Conservation (phyloP, 2,888 invertebrate genomes). For the Dryococelus australis region DNA sequence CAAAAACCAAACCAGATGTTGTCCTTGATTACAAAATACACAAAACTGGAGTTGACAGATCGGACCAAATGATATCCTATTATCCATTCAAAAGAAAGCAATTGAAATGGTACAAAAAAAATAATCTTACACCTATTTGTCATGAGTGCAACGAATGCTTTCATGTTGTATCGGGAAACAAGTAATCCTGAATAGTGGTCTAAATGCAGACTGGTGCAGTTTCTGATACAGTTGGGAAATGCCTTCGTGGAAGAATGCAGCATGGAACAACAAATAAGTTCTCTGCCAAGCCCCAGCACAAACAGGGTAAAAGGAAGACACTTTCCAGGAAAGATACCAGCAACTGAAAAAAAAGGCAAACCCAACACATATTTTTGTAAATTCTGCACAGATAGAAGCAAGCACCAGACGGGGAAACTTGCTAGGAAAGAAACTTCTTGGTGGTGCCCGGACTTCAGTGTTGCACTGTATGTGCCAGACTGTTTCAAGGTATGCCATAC, state of each 20-base stretch:
- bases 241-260: not conserved
- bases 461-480: not conserved
- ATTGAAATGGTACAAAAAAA: not conserved
- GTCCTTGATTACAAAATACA: not conserved
- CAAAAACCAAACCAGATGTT: not conserved
- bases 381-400: not conserved
- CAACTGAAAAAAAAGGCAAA: not conserved
- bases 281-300: not conserved
- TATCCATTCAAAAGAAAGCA: not conserved
- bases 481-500: not conserved
- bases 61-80: not conserved
- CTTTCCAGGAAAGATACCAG: not conserved
- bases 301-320: not conserved
- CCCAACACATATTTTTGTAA: not conserved
- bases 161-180: not conserved
- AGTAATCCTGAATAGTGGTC: not conserved
- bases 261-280: not conserved
- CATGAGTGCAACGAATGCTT: conserved; percentile 1
- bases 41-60: not conserved
- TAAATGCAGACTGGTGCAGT: not conserved
- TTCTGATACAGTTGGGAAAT: not conserved
- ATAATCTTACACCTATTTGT: not conserved
- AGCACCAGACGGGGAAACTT: not conserved
- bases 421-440: not conserved
- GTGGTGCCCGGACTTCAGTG: not conserved